Conservation (phyloP, 2,113 vertebrate species). For the Xiphias gladius region DNA sequence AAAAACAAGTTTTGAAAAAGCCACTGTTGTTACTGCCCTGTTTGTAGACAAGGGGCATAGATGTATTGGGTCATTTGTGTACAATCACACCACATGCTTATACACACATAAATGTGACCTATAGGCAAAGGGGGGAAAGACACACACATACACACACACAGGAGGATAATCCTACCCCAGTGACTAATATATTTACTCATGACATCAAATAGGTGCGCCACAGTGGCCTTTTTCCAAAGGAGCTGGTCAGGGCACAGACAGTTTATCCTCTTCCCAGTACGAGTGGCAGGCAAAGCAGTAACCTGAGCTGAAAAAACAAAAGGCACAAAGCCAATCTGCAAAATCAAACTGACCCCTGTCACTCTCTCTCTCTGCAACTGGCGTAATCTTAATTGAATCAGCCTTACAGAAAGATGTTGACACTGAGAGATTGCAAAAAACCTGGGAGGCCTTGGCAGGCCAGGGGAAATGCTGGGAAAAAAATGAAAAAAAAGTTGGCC, state of each 20-base stretch:
- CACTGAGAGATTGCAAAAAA: slow-evolving; percentile 98
- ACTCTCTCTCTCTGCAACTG: slow-evolving; percentile 84
- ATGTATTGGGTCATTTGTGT: background rate
- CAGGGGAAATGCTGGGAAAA: slow-evolving; percentile 78
- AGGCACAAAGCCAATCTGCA: slow-evolving; percentile 87
- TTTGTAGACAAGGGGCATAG: background rate
- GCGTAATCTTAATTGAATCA: slow-evolving; percentile 99
- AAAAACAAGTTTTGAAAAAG: slow-evolving; percentile 17
- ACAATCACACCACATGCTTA: background rate
- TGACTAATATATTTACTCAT: slow-evolving; percentile 64
- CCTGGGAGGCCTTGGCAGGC: slow-evolving; percentile 93
- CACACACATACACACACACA: background rate
- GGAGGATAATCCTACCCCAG: slow-evolving; percentile 44
- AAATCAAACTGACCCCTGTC: slow-evolving; percentile 93
- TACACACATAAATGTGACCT: slow-evolving; percentile 8
- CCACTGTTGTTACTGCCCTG: background rate
- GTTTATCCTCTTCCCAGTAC: slow-evolving; percentile 59
- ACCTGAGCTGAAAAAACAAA: slow-evolving; percentile 78
- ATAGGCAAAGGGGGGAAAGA: background rate
- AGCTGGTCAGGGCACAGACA: slow-evolving; percentile 55
- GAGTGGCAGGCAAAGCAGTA: slow-evolving; percentile 72
- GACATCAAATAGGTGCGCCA: slow-evolving; percentile 57
- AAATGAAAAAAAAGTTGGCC: slow-evolving; percentile 72
- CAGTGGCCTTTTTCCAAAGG: slow-evolving; percentile 53
- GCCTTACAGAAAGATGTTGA: slow-evolving; percentile 94